Base-by-base conservation (phyloP, 2,888 invertebrate genomes). In the Epinotia bilunana region DNA sequence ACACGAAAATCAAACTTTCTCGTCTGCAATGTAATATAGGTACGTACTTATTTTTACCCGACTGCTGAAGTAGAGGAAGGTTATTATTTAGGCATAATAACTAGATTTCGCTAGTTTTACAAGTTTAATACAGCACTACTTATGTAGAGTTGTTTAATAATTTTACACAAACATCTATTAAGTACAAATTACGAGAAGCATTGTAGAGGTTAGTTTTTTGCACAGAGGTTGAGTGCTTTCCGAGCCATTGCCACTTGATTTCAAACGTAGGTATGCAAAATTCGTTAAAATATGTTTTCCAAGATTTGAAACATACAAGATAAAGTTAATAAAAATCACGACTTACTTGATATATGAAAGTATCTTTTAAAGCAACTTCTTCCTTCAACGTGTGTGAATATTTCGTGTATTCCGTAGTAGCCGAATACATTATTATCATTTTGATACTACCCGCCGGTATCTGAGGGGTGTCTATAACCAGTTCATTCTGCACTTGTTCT, bases 321-420 rank as follows among this genome's bases (percentile, higher is more conserved):
- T 20, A 20, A 20, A 20, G 20, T 20, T 20, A 20, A 20, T 20
- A 20, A 20, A 20, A 20, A 20, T 20, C 20, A 20, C 23, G 1
- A 49, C 63, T 65, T 77, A 92, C 93, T 87, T 94, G 88, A 81
- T 92, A 95, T 82, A 96, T 94, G 78, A 95, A 94, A 0, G 95
- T 95, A 78, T 96, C 95, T 3, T 86, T 86, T 76, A 96, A 90
- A 64, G 81, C 65, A 23, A 94, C 91, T 75, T 87, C 84, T 63
- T 94, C 89, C 3, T 85, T 79, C n/a, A 94, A 82, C 2, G 86
- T 81, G 78, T 94, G 94, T 1, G 78, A 77, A 78, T 94, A 96
- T 80, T 90, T 91, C 0, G 95, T 90, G 78, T 95, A 95, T 80
- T 95, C 95, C 1, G 95, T 94, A 18, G 87, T 84, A 3, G 92